Evolutionary conservation across 2,113 vertebrate species (phyloP).

Genomic region (Syrrhaptes paradoxus): DNA sequence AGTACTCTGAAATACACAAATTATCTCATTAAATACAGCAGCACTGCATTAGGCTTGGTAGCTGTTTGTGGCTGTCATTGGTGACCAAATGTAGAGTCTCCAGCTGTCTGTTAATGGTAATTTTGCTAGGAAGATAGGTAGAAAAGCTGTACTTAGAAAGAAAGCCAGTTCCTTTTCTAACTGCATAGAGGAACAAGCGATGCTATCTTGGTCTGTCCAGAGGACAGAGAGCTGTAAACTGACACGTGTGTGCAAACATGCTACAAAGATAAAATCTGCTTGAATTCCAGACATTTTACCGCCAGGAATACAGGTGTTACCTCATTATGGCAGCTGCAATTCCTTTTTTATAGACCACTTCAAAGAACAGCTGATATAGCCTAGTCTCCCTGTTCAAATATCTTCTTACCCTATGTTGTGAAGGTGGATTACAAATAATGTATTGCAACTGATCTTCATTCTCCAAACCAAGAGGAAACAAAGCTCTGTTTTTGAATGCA

Average conservation of each 20-base stretch:
- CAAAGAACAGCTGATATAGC: not conserved
- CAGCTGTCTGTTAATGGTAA: not conserved
- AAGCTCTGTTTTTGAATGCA: not conserved
- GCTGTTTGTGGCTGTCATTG: not conserved
- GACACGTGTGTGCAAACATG: not conserved
- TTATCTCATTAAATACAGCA: not conserved
- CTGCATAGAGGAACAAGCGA: not conserved
- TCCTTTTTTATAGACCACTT: not conserved
- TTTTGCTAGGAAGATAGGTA: not conserved
- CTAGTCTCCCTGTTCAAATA: not conserved
- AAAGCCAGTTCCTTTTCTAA: not conserved
- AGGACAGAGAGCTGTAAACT: not conserved
- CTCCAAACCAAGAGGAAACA: not conserved
- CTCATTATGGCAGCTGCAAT: not conserved
- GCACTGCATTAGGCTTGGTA: not conserved
- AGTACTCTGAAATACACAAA: not conserved
- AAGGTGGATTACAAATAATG: not conserved
- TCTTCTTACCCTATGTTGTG: not conserved
- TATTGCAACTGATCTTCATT: not conserved
- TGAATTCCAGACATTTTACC: conserved; percentile 23
- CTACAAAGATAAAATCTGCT: not conserved
- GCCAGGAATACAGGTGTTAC: not conserved
- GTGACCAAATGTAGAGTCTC: not conserved
- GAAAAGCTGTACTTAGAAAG: not conserved
- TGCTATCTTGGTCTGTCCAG: not conserved